Percentiles rank a stretch among this genome's conserved stretches.
Evolutionary conservation across 2,113 vertebrate genomes (phyloP).

Genomic region (Hypomesus transpacificus): DNA sequence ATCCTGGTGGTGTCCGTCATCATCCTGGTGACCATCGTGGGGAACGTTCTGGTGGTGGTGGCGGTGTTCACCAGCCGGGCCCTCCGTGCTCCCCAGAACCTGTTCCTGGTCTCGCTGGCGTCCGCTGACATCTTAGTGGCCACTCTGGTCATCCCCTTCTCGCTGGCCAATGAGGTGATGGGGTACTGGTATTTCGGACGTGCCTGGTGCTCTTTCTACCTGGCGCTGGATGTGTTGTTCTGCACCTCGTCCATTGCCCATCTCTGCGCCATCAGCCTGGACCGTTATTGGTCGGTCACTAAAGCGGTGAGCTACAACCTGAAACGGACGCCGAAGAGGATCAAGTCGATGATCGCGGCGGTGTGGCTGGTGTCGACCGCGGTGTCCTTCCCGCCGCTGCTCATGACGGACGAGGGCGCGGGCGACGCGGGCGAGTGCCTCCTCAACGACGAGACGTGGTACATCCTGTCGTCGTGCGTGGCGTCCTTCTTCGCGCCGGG

Average conservation of each 20-base stretch:
- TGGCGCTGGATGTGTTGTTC: slow-evolving; percentile 82
- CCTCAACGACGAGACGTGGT: slow-evolving; percentile 84
- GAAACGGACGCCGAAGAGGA: slow-evolving; percentile 75
- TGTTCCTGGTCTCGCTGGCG: slow-evolving; percentile 90
- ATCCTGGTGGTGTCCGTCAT: slow-evolving; percentile 73
- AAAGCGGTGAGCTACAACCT: slow-evolving; percentile 80
- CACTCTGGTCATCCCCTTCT: slow-evolving; percentile 88
- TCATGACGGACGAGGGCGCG: slow-evolving; percentile 57
- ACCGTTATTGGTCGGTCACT: slow-evolving; percentile 86
- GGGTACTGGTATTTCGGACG: slow-evolving; percentile 82
- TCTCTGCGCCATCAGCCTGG: slow-evolving; percentile 85
- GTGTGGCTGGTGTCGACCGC: slow-evolving; percentile 78
- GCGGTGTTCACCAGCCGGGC: slow-evolving; percentile 85
- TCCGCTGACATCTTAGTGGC: slow-evolving; percentile 90
- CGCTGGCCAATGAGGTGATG: slow-evolving; percentile 85
- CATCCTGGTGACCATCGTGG: slow-evolving; percentile 76
- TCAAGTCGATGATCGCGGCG: slow-evolving; percentile 75
- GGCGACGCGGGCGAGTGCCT: slow-evolving; percentile 62
- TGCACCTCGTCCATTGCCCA: slow-evolving; percentile 86
- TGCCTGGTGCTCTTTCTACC: slow-evolving; percentile 83
- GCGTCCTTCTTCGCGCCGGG: slow-evolving; percentile 84
- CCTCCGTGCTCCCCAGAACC: slow-evolving; percentile 85
- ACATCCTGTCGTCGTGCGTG: slow-evolving; percentile 80
- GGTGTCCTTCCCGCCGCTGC: slow-evolving; percentile 80
- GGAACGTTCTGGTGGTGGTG: slow-evolving; percentile 79